These are phyloP conservation scores for Hemaris fuciformis DNA, from an alignment of 2,888 invertebrate genomes.

Conservation along the genomic window DNA sequence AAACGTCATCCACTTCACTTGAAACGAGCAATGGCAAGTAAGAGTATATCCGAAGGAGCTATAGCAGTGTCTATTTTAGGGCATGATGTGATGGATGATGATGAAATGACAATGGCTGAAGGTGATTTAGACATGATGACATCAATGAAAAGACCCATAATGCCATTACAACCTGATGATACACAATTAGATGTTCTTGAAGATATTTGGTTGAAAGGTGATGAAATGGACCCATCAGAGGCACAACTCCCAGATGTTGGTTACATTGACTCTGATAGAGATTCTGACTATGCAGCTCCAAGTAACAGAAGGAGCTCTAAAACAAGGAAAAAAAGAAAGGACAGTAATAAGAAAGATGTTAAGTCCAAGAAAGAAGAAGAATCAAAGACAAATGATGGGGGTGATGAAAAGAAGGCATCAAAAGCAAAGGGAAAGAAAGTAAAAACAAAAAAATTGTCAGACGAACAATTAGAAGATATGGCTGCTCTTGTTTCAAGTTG, in stretches of 20 bases:
- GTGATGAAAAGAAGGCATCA: constrained; percentile 23
- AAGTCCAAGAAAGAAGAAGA: constrained; percentile 27
- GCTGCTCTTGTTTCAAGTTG: constrained; percentile 60
- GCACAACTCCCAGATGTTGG: constrained; percentile 73
- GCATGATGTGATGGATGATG: constrained; percentile 79
- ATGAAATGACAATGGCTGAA: constrained; percentile 79
- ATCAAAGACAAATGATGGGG: constrained; percentile 25
- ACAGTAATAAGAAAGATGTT: constrained; percentile 45
- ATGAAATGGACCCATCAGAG: constrained; percentile 85
- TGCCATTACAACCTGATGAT: constrained; percentile 84
- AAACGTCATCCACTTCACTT: constrained; percentile 84
- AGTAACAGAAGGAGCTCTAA: constrained; percentile 46
- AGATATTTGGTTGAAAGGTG: constrained; percentile 91
- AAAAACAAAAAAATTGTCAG: constrained; percentile 61
- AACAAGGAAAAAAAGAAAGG: constrained; percentile 50
- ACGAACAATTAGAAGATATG: constrained; percentile 59
- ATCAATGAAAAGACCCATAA: constrained; percentile 68
- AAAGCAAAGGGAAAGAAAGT: constrained; percentile 39
- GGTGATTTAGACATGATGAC: constrained; percentile 78
- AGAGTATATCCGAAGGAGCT: constrained; percentile 80
- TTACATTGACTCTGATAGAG: constrained; percentile 73
- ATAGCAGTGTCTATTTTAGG: constrained; percentile 83
- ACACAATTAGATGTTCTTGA: constrained; percentile 87
- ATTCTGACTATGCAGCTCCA: constrained; percentile 70
- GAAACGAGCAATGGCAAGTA: constrained; percentile 80